Evolutionary conservation across 2,888 invertebrate genomes (phyloP), one percentile per base, ranked within the genome.

Genomic region (Leucoma salicis): DNA sequence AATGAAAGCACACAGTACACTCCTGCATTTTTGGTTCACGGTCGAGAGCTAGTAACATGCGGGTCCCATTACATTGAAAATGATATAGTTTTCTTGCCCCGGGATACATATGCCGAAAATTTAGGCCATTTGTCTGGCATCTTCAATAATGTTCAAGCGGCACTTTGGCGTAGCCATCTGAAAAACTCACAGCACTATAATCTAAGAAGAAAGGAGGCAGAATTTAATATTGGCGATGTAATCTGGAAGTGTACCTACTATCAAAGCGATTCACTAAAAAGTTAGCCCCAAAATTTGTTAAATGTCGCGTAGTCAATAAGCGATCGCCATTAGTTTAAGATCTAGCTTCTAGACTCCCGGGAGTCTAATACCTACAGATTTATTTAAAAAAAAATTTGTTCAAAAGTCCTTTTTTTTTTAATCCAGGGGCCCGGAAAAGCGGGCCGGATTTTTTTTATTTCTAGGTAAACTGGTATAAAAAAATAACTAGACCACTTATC

Each of bases 211-310:
- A 35, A 27, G 11, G 2, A 8, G 2, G 25, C 15, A 5, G 35
- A 35, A 14, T 35, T 35, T 14, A 15, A 25, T 11, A 11, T 35
- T 3, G n/a, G 27, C 2, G 35, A 35, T 15, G 27, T 27, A 4
- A 27, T 35, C 2, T 35, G 10, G 14, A 35, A 24, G 25, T 13
- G 13, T 13, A 35, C 25, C 2, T 25, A 25, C n/a, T 25, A 25
- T 10, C 25, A 25, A 10, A 25, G 25, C 10, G 25, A 25, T 35
- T 35, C 13, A 25, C 14, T 25, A 35, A 25, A 25, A 35, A 35
- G 14, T n/a, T 35, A 7, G 35, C 35, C 3, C 35, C 24, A 6
- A 35, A 35, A 18, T 35, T 13, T 11, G 10, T 24, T 2, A 35
- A 35, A 14, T 35, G 35, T 24, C 24, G 25, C 3, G 14, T 35